Evolutionary conservation across 2,797 vertebrate genomes (phyloP), one percentile per base, ranked within the genome.

Genomic region (Pygocentrus nattereri): DNA sequence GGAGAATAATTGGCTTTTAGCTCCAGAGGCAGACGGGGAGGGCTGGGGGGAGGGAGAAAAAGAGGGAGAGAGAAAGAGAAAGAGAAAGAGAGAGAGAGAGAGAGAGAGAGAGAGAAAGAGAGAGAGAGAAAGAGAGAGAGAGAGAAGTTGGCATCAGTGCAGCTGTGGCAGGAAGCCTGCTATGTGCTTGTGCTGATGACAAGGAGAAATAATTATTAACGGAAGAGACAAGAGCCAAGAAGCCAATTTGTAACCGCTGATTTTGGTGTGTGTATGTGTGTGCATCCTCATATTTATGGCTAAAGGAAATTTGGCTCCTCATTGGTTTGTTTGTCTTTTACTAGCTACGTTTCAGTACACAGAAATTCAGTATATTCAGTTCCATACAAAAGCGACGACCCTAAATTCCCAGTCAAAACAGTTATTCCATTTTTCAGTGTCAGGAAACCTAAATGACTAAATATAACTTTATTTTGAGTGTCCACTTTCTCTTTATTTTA

Each of bases 1-100:
- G 91, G 89, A 91, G 92, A 86, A 92, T 92, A 93, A 94, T 93
- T 92, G 92, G 89, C 90, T 94, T 94, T 94, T 91, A 91, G 93
- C 91, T 88, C 90, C 85, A 79, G 84, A 86, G 89, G 89, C 76
- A 85, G 87, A 84, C 76, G 72, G 83, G 77, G 90, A 90, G 89
- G 78, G 85, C 76, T 49, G 83, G 84, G 83, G 82, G 44, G 10
- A n/a, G n/a, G n/a, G n/a, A n/a, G n/a, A n/a, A n/a, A n/a, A n/a
- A n/a, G n/a, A n/a, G n/a, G n/a, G 89, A 88, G 84, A 85, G 83
- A 84, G 79, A 68, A 82, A 88, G 84, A 85, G 47, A 52, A 85
- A 83, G 64, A 49, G 76, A 52, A 76, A 30, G 27, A 27, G 89
- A 88, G 88, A 88, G 88, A 81, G 88, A 87, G 87, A 75, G 78